Conservation (phyloP, 1,140 invertebrate genomes). For the Coptotermes formosanus region DNA sequence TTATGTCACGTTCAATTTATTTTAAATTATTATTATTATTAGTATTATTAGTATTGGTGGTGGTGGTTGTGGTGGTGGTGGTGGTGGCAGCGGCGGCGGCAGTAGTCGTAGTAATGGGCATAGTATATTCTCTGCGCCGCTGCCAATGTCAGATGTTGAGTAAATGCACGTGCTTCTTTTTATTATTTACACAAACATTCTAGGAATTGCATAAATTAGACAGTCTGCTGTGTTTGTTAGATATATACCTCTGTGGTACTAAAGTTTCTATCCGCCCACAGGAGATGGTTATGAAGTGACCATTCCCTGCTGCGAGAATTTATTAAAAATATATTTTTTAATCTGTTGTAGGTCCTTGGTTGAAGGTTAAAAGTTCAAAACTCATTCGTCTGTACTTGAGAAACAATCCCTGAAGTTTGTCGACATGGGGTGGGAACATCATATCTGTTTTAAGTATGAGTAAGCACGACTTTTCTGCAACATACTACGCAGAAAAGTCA, state of each 20-base stretch:
- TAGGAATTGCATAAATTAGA: neutral
- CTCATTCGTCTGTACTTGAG: neutral
- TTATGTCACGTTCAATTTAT: too few relatives aligned
- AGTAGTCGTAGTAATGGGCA: too few relatives aligned
- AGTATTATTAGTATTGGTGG: too few relatives aligned
- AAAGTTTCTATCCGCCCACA: neutral
- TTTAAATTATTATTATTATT: too few relatives aligned
- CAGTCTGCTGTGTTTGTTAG: neutral
- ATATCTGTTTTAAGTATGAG: neutral
- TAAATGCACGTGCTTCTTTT: too few relatives aligned
- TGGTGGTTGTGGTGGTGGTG: too few relatives aligned
- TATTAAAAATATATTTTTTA: neutral
- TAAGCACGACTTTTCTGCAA: neutral
- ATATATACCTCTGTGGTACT: neutral
- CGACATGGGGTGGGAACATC: neutral
- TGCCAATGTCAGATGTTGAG: too few relatives aligned
- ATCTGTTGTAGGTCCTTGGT: neutral
- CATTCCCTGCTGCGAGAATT: neutral
- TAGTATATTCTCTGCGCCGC: too few relatives aligned
- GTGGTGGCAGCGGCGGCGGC: too few relatives aligned
- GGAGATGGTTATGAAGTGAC: neutral
- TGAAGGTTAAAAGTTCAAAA: conserved; percentile 10
- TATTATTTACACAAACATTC: neutral
- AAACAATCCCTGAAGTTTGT: neutral
- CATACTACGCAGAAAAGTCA: neutral